phyloP scores from a whole-genome alignment of 1,140 invertebrate genomes.

The Zaprionus ghesquierei region DNA sequence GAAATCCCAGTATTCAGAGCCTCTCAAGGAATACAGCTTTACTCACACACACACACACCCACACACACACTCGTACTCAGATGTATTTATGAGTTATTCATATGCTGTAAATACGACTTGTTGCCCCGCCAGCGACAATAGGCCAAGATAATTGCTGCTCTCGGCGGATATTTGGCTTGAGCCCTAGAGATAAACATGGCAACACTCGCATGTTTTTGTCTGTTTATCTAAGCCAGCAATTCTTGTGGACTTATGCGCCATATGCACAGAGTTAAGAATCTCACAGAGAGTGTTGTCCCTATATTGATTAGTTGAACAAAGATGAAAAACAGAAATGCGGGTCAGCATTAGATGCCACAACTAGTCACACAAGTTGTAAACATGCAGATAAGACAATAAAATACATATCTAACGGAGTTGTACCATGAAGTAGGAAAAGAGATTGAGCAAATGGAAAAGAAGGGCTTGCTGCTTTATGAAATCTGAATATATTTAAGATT shows the following conservation, averaged over 20 bases:
- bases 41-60: conserved; percentile 7
- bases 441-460: background rate
- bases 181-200: conserved; percentile 25
- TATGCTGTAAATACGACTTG: conserved; percentile 4
- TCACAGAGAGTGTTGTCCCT: background rate
- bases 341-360: background rate
- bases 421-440: background rate
- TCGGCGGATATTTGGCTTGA: conserved; percentile 21
- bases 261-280: background rate
- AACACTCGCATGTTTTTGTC: background rate
- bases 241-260: background rate
- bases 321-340: background rate
- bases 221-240: background rate
- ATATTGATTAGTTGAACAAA: conserved; percentile 13
- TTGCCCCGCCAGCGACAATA: conserved; percentile 32
- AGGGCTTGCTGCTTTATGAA: background rate
- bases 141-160: conserved; percentile 42
- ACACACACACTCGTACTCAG: conserved; percentile 19
- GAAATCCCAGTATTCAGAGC: conserved; percentile 42
- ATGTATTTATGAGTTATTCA: conserved; percentile 63
- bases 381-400: conserved; percentile 2
- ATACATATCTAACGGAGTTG: conserved; percentile 6
- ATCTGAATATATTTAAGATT: conserved; percentile 4
- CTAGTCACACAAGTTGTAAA: conserved; percentile 11
- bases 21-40: conserved; percentile 54